Conservation (phyloP, 2,888 invertebrate species). For the Amphipyra tragopoginis region DNA sequence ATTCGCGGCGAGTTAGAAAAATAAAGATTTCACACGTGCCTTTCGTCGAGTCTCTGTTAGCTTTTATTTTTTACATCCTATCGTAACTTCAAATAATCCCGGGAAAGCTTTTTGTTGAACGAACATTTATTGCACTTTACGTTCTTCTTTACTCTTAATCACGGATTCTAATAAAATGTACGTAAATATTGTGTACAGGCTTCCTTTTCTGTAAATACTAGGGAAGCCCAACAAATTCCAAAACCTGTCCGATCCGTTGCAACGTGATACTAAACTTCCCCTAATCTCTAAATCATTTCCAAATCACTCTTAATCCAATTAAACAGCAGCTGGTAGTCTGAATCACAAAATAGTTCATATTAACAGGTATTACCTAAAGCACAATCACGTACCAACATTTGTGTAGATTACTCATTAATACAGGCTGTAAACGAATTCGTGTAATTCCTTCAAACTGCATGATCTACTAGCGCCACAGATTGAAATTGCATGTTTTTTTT, state of each 20-base stretch:
- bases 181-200: constrained; percentile 40
- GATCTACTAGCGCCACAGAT: too few species aligned
- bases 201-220: constrained; percentile 33
- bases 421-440: too few species aligned
- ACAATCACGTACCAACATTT: constrained; percentile 50
- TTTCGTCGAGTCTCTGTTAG: constrained; percentile 45
- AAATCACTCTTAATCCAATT: constrained; percentile 33
- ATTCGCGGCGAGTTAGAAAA: constrained; percentile 71
- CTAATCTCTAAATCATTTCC: constrained; percentile 40
- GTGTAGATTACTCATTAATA: constrained; percentile 42
- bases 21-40: constrained; percentile 73
- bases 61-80: constrained; percentile 48
- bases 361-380: constrained; percentile 5
- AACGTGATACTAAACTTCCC: constrained; percentile 26
- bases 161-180: constrained; percentile 43
- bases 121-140: constrained; percentile 45
- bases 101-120: constrained; percentile 49
- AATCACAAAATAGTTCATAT: constrained; percentile 41
- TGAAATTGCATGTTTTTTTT: too few species aligned
- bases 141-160: constrained; percentile 52
- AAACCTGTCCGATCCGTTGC: constrained; percentile 33
- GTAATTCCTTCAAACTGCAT: too few species aligned
- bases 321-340: constrained; percentile 20
- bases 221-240: constrained; percentile 39
- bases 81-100: constrained; percentile 52